Evolutionary conservation across 2,113 vertebrate species (phyloP).

Genomic region (Pseudorasbora parva): DNA sequence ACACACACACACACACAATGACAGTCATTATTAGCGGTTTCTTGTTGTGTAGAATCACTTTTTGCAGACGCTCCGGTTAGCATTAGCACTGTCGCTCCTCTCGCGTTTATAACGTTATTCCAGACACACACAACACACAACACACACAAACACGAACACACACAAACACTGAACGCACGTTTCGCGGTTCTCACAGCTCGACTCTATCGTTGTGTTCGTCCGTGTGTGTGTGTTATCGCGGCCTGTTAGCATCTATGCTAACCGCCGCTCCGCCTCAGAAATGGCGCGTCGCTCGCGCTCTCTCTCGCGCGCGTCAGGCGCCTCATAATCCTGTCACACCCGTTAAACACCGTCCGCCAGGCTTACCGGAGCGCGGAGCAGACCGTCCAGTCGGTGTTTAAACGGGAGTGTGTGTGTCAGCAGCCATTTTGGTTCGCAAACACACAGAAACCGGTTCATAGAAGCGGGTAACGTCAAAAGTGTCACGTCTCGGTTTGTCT

Average conservation of each 20-base stretch:
- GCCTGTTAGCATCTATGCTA: constrained; percentile 44
- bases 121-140: neutral
- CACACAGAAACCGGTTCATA: neutral
- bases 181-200: neutral
- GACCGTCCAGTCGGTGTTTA: neutral
- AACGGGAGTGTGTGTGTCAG: neutral
- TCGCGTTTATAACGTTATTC: neutral
- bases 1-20: too few relatives aligned
- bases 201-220: too few relatives aligned
- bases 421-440: constrained; percentile 11
- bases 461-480: neutral
- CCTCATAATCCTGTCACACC: neutral
- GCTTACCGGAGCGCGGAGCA: neutral
- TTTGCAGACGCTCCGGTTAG: neutral
- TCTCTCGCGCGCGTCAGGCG: neutral
- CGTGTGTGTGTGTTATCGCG: neutral
- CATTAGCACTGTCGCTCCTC: neutral
- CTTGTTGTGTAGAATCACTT: neutral
- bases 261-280: constrained; percentile 16
- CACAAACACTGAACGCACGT: neutral
- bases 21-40: neutral
- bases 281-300: constrained; percentile 36
- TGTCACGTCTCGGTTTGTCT: too few relatives aligned
- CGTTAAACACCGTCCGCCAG: neutral
- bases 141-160: too few relatives aligned